These are phyloP conservation scores for Pampus argenteus DNA, from an alignment of 2,797 vertebrate genomes.

Conservation along the genomic window DNA sequence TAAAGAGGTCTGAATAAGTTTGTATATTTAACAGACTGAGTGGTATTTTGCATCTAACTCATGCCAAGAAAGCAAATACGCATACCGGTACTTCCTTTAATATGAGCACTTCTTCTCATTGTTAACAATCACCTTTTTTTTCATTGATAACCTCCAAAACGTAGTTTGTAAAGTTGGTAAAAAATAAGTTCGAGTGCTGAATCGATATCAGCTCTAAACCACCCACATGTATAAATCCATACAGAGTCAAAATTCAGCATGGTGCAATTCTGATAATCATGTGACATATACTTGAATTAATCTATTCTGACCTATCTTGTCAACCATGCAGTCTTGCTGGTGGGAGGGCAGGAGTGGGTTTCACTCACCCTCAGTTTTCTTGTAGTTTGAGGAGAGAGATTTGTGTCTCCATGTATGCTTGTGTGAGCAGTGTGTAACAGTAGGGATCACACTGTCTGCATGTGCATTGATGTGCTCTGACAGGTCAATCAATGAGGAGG, in stretches of 20 bases:
- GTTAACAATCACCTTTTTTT: conserved; percentile 1
- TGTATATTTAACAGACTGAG: background rate
- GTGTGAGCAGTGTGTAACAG: conserved; percentile 51
- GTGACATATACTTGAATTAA: conserved; percentile 54
- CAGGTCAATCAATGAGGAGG: conserved; percentile 77
- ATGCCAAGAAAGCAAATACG: background rate
- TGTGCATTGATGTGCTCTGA: conserved; percentile 68
- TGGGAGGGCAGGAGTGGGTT: conserved; percentile 22
- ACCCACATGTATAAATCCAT: conserved; percentile 32
- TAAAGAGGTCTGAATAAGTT: too few species aligned
- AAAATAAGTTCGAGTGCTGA: conserved; percentile 6
- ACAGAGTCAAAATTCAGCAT: conserved; percentile 43
- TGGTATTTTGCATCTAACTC: background rate
- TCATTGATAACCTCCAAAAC: conserved; percentile 19
- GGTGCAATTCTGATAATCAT: conserved; percentile 36
- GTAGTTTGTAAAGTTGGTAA: background rate
- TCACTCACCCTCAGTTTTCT: conserved; percentile 31
- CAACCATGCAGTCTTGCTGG: conserved; percentile 31
- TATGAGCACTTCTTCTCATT: background rate
- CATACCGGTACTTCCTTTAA: background rate
- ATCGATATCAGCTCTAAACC: conserved; percentile 27
- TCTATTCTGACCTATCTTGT: conserved; percentile 57
- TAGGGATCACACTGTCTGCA: conserved; percentile 44
- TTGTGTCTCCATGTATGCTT: conserved; percentile 33
- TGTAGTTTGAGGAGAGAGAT: conserved; percentile 22